These are phyloP conservation scores for Maniola hyperantus DNA, from an alignment of 2,888 invertebrate genomes.

Conservation along the genomic window DNA sequence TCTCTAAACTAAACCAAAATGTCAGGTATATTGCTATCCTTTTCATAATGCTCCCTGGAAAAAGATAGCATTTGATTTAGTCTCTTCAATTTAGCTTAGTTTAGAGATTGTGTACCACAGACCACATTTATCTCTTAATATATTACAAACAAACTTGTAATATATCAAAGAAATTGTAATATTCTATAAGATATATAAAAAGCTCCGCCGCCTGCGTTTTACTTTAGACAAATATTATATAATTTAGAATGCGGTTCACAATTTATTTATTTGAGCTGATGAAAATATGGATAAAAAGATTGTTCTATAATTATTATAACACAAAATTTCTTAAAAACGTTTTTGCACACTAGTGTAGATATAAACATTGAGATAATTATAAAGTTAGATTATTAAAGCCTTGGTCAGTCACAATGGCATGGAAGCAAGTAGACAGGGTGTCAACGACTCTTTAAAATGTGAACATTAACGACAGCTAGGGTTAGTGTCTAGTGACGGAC, in stretches of 20 bases:
- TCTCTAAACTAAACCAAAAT: background rate
- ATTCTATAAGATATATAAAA: background rate
- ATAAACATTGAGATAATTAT: background rate
- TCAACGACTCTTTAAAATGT: no score
- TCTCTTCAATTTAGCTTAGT: background rate
- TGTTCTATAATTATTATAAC: background rate
- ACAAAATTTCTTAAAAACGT: background rate
- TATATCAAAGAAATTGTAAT: no score
- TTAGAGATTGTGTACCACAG: no score
- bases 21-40: background rate
- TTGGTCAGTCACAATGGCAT: background rate
- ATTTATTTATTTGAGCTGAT: background rate
- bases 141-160: no score
- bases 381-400: background rate
- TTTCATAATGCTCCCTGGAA: no score
- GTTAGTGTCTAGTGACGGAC: no score
- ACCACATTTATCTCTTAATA: no score
- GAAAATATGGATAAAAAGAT: background rate
- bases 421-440: no score
- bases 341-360: background rate
- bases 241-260: background rate
- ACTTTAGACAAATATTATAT: background rate
- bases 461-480: no score
- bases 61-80: no score
- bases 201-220: background rate